phyloP scores from a whole-genome alignment of 2,888 invertebrate genomes.

The Teleiodes luculella region DNA sequence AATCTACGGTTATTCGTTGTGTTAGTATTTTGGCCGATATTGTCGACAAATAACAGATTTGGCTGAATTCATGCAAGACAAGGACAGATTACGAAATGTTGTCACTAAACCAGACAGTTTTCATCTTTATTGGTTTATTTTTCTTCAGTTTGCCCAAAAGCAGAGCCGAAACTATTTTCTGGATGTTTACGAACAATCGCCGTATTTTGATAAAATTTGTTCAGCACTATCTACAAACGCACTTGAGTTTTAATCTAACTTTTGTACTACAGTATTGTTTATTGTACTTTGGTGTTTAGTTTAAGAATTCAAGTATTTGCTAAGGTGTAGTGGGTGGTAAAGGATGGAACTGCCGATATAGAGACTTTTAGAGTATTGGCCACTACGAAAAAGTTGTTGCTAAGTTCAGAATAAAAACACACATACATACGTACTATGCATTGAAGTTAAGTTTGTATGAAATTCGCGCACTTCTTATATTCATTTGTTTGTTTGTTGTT shows the following conservation, averaged over 20 bases:
- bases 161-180: constrained; percentile 33
- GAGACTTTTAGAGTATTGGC: constrained; percentile 32
- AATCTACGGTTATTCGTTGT: too few species aligned
- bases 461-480: too few species aligned
- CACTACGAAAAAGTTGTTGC: neutral
- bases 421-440: neutral
- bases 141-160: neutral
- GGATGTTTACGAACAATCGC: constrained; percentile 30
- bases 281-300: neutral
- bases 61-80: too few species aligned
- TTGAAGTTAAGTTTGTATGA: too few species aligned
- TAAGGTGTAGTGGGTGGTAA: neutral
- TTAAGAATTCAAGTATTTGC: constrained; percentile 3
- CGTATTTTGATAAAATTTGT: constrained; percentile 34
- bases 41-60: too few species aligned
- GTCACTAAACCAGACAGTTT: neutral
- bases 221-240: constrained; percentile 3
- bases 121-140: neutral
- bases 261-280: neutral
- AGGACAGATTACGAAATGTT: too few species aligned
- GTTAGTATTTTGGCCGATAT: too few species aligned
- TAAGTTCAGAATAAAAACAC: neutral
- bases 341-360: constrained; percentile 33
- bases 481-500: too few species aligned
- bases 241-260: constrained; percentile 1